Evolutionary conservation across 64 coral and sea anemone species (phyloP).

Genomic region (Acropora tenuis): DNA sequence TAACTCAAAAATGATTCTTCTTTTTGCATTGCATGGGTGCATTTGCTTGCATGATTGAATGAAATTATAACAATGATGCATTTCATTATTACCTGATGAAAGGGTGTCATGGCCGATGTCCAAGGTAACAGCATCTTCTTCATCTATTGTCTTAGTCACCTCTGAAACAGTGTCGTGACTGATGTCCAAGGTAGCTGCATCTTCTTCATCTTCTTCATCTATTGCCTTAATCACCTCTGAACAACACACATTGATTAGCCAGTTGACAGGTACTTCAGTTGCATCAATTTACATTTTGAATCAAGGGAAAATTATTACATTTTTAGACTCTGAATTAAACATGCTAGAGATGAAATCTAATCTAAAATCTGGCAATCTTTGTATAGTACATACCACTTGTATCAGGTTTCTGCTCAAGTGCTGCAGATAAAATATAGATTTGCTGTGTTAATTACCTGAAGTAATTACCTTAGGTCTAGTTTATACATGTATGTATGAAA

Average conservation of each 20-base stretch:
- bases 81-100: background rate
- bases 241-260: too few species aligned
- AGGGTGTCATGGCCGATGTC: background rate
- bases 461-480: too few species aligned
- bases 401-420: conserved; percentile 6
- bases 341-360: too few species aligned
- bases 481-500: background rate
- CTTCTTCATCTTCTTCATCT: background rate
- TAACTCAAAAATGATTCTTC: background rate
- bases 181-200: background rate
- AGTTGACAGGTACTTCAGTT: background rate
- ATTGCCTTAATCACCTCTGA: background rate
- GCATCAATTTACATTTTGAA: background rate
- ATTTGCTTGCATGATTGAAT: background rate
- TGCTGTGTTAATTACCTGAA: background rate
- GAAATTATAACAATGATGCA: background rate
- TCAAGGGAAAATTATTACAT: too few species aligned
- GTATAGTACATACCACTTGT: background rate
- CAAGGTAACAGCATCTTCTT: background rate
- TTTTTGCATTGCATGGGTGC: background rate
- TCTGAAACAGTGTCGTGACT: background rate
- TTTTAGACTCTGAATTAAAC: too few species aligned
- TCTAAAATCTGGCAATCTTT: too few species aligned
- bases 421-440: conserved; percentile 10
- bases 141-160: background rate